Evolutionary conservation across 2,113 vertebrate species (phyloP).

Genomic region (Peromyscus polionotus): DNA sequence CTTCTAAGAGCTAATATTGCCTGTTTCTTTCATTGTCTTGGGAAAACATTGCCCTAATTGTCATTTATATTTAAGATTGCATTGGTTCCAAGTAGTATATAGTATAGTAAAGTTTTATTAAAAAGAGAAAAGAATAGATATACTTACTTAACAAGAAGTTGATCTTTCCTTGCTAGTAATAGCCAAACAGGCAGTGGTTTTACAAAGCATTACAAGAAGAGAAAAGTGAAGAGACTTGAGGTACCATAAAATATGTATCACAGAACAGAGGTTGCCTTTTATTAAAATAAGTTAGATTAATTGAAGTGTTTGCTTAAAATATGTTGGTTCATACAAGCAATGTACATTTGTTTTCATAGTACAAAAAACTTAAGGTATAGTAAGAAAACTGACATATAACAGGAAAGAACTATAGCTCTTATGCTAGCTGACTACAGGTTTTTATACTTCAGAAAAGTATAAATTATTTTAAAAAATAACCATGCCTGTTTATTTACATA

Average conservation of each 20-base stretch:
- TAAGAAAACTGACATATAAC: background rate
- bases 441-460: background rate
- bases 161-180: conserved; percentile 21
- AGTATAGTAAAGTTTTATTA: conserved; percentile 40
- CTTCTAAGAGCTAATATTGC: background rate
- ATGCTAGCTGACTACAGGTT: background rate
- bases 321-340: background rate
- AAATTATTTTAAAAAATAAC: too few relatives aligned
- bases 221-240: conserved; percentile 1
- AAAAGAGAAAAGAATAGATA: conserved; percentile 40
- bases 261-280: background rate
- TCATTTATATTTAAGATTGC: conserved; percentile 41
- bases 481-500: conserved; percentile 12
- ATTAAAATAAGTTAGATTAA: conserved; percentile 17
- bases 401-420: background rate
- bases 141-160: background rate
- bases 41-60: background rate
- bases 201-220: background rate
- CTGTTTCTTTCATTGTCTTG: conserved; percentile 10
- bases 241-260: background rate
- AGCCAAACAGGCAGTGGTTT: conserved; percentile 24
- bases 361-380: background rate
- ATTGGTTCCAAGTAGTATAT: conserved; percentile 3
- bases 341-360: conserved; percentile 44
- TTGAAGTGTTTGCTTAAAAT: conserved; percentile 49